These are phyloP conservation scores for Cuniculus paca DNA, from an alignment of 2,797 vertebrate species.

Conservation along the genomic window DNA sequence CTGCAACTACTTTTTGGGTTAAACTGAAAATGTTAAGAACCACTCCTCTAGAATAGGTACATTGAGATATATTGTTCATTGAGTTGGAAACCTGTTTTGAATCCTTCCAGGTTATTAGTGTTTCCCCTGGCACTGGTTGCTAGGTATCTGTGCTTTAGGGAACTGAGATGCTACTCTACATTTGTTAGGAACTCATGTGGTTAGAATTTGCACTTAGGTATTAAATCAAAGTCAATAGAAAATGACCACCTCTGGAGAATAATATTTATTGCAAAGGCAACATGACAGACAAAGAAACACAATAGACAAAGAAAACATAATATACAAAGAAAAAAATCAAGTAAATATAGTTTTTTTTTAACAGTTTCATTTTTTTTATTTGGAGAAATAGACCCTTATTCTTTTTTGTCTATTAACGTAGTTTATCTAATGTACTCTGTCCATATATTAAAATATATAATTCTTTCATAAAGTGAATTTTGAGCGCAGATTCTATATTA, in stretches of 20 bases:
- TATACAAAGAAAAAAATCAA: not conserved
- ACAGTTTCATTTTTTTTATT: slow-evolving; percentile 39
- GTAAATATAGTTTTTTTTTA: not conserved
- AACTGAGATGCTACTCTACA: not conserved
- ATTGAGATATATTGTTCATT: not conserved
- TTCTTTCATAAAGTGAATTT: not conserved
- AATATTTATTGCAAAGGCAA: not conserved
- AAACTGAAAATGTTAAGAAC: not conserved
- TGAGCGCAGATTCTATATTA: not conserved
- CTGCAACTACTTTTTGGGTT: not conserved
- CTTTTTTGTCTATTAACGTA: not conserved
- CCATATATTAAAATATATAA: not conserved
- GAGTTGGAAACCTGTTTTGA: not conserved
- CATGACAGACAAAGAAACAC: not conserved
- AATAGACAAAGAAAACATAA: not conserved
- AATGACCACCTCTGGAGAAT: not conserved
- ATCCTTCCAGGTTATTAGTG: not conserved
- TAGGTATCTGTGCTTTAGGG: not conserved
- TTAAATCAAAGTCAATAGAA: not conserved
- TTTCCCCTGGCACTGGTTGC: not conserved
- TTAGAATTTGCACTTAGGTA: not conserved
- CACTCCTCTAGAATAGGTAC: not conserved
- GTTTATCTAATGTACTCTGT: not conserved
- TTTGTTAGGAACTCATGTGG: not conserved
- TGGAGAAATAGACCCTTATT: not conserved